Evolutionary conservation across 2,888 invertebrate genomes (phyloP).

Genomic region (Macropis europaea): DNA sequence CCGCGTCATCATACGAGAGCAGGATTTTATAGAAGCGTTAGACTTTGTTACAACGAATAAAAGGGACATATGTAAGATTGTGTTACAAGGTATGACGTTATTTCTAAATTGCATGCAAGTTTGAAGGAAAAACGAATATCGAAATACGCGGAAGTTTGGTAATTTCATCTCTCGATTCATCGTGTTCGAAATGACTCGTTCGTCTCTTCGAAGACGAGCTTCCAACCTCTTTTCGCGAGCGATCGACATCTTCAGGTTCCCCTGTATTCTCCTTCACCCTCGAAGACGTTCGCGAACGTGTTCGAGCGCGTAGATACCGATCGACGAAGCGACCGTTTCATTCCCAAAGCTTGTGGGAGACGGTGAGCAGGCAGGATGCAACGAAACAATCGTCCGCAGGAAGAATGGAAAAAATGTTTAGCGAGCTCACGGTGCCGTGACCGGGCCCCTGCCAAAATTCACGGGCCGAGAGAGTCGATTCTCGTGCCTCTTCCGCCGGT

Average conservation of each 20-base stretch:
- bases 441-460: constrained; percentile 64
- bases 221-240: background rate
- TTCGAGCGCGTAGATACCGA: constrained; percentile 61
- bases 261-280: background rate
- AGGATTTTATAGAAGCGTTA: too few species aligned
- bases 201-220: too few species aligned
- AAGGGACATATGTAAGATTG: too few species aligned
- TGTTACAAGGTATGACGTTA: too few species aligned
- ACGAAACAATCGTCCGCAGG: constrained; percentile 74
- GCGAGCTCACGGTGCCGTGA: constrained; percentile 72
- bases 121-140: too few species aligned
- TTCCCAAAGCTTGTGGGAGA: constrained; percentile 67
- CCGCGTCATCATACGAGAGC: too few species aligned
- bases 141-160: too few species aligned
- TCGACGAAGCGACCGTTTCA: constrained; percentile 53
- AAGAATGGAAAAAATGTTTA: constrained; percentile 68
- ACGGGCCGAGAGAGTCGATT: constrained; percentile 31
- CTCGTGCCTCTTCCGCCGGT: constrained; percentile 9
- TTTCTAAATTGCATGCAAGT: too few species aligned
- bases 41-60: too few species aligned
- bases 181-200: too few species aligned
- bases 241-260: too few species aligned
- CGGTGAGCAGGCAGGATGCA: constrained; percentile 70
- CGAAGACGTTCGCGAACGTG: constrained; percentile 2
- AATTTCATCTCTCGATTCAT: too few species aligned